Evolutionary conservation across 2,888 invertebrate species (phyloP).

Genomic region (Eupithecia pulchellata): DNA sequence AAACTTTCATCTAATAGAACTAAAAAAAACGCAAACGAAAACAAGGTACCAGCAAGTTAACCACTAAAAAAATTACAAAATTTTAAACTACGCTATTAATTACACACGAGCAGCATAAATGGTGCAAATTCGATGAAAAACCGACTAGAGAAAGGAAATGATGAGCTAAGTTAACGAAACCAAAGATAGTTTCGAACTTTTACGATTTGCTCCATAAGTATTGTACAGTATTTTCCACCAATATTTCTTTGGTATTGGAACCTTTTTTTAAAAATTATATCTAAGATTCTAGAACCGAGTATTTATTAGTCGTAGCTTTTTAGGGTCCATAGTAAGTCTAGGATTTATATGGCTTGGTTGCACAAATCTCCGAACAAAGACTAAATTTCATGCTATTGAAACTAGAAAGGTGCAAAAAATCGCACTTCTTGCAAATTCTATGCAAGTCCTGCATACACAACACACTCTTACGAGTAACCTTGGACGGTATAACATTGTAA

Average conservation of each 20-base stretch:
- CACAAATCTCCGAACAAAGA: not conserved
- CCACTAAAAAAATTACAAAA: not conserved
- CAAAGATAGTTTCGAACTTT: not conserved
- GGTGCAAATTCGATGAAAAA: not conserved
- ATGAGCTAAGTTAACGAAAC: not conserved
- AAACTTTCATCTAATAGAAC: not conserved
- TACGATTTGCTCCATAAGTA: not conserved
- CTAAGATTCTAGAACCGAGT: not conserved
- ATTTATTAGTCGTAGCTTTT: not conserved
- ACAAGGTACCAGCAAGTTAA: not conserved
- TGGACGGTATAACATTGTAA: constrained; percentile 21
- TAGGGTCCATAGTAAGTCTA: not conserved
- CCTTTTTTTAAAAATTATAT: not conserved
- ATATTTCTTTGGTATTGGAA: not conserved
- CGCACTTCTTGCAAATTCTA: constrained; percentile 40
- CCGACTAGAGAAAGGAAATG: not conserved
- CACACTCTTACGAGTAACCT: constrained; percentile 28
- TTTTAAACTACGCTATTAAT: not conserved
- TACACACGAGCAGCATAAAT: not conserved
- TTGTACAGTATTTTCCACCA: not conserved
- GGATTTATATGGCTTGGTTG: not conserved
- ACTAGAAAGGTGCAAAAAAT: constrained; percentile 32
- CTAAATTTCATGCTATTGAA: not conserved
- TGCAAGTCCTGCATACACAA: constrained; percentile 40
- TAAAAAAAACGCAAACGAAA: not conserved